A percentile compares a stretch with the other conserved stretches of the same genome.
Evolutionary conservation across 1,140 invertebrate genomes (phyloP).

Genomic region (Babylonia areolata): DNA sequence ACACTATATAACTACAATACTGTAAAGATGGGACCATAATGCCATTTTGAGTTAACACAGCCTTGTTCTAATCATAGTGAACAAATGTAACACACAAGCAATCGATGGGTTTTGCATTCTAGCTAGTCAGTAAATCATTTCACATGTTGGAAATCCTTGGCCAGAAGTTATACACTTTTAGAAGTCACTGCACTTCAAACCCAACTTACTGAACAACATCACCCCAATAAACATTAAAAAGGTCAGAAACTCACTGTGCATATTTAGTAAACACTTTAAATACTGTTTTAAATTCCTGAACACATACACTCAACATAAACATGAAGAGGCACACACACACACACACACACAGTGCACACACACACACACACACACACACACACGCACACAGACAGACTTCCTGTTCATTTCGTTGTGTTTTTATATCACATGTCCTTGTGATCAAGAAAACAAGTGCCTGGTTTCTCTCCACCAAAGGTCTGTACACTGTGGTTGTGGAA

Average conservation of each 20-base stretch:
- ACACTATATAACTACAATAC: no score
- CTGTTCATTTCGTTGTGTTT: not conserved
- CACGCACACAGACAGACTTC: no score
- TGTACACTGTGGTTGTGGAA: not conserved
- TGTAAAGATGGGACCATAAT: no score
- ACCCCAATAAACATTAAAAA: no score
- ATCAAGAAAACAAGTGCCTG: not conserved
- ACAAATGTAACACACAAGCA: not conserved
- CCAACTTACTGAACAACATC: not conserved
- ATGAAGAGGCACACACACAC: no score
- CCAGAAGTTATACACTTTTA: not conserved
- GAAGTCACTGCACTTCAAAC: not conserved
- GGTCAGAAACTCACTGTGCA: no score
- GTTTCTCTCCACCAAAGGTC: not conserved
- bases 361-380: no score
- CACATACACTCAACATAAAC: not conserved
- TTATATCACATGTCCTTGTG: not conserved
- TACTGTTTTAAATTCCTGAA: not conserved
- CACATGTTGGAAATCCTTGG: not conserved
- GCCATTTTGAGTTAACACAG: no score
- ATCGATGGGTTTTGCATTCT: not conserved
- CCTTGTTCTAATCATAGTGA: slow-evolving; percentile 45
- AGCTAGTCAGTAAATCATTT: not conserved
- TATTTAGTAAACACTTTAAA: not conserved
- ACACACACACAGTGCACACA: no score